These are phyloP conservation scores for Percina caprodes DNA, from an alignment of 2,113 vertebrate species.

Conservation along the genomic window DNA sequence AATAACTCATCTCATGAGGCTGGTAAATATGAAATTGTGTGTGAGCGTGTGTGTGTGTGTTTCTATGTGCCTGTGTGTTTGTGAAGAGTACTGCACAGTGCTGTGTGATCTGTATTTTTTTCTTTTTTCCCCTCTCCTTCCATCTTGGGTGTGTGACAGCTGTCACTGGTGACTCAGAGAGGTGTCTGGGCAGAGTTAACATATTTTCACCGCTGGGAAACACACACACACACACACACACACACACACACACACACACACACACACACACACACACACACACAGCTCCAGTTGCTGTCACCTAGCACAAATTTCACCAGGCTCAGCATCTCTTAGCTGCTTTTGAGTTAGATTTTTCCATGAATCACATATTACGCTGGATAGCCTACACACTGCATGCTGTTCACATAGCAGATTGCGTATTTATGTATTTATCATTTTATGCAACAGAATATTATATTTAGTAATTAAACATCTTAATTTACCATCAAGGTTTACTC, in stretches of 20 bases:
- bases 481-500: constrained; percentile 3
- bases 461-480: not conserved
- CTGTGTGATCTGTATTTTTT: constrained; percentile 58
- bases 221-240: constrained; percentile 44
- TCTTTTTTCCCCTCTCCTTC: constrained; percentile 35
- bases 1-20: constrained; percentile 73
- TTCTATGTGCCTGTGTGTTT: constrained; percentile 40
- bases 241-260: constrained; percentile 38
- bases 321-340: constrained; percentile 61
- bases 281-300: constrained; percentile 59
- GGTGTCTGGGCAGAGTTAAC: constrained; percentile 76
- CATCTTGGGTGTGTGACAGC: constrained; percentile 78
- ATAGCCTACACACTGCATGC: constrained; percentile 1
- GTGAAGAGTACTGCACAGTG: constrained; percentile 31
- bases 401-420: not conserved
- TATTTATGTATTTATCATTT: constrained; percentile 19
- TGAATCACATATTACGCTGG: constrained; percentile 30
- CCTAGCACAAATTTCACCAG: constrained; percentile 57
- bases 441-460: not conserved
- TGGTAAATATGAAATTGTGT: constrained; percentile 71
- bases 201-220: constrained; percentile 69
- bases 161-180: constrained; percentile 79
- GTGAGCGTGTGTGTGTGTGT: constrained; percentile 33
- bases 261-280: constrained; percentile 36
- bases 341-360: constrained; percentile 38